Conservation (phyloP, 2,888 invertebrate genomes). For the Spatulosminthurus flaviceps region DNA sequence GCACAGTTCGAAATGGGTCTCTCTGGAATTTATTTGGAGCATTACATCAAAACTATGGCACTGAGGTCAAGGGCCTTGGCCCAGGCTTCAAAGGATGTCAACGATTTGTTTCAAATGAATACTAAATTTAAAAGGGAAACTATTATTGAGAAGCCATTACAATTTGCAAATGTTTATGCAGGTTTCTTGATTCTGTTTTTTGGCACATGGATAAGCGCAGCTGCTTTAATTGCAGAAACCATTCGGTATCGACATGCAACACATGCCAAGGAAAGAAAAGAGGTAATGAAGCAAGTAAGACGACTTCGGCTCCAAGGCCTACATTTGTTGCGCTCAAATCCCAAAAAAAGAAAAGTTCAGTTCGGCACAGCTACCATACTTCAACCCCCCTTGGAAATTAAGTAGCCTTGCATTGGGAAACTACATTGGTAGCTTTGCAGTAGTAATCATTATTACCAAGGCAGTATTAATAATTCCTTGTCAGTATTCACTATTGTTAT, state of each 20-base stretch:
- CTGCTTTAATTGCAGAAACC: constrained; percentile 47
- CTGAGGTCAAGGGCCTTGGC: constrained; percentile 50
- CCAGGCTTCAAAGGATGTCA: constrained; percentile 48
- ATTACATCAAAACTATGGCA: constrained; percentile 56
- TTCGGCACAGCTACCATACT: not conserved
- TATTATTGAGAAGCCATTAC: constrained; percentile 55
- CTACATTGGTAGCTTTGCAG: too few species aligned
- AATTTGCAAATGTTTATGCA: constrained; percentile 59
- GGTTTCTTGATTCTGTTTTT: constrained; percentile 58
- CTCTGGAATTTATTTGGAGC: constrained; percentile 54
- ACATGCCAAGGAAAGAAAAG: not conserved
- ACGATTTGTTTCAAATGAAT: constrained; percentile 58
- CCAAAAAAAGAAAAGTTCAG: not conserved
- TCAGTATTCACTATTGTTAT: too few species aligned
- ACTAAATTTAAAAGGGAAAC: constrained; percentile 53
- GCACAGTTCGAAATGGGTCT: constrained; percentile 61
- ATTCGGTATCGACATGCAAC: constrained; percentile 32
- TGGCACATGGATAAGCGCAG: constrained; percentile 45
- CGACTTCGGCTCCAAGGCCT: not conserved
- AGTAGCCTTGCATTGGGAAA: too few species aligned
- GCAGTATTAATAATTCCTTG: too few species aligned
- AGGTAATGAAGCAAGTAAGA: not conserved
- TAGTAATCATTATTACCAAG: too few species aligned
- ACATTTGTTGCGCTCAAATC: not conserved
- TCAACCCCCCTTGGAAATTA: not conserved